Evolutionary conservation across 2,113 vertebrate species (phyloP).

Genomic region (Heterotilapia buettikoferi): DNA sequence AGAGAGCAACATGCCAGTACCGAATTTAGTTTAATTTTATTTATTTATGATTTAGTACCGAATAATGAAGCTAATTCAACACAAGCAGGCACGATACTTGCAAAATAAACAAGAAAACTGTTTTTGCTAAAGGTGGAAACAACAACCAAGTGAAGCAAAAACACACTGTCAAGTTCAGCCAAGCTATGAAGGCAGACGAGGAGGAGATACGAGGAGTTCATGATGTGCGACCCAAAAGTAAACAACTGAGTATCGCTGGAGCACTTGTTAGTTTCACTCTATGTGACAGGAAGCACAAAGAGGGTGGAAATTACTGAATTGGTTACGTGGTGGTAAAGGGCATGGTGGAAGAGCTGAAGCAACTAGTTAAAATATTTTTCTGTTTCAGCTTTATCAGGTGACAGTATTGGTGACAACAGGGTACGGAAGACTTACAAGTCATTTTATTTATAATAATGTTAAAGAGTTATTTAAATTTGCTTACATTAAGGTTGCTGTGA

Average conservation of each 20-base stretch:
- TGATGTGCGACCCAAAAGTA: background rate
- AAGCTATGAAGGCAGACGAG: background rate
- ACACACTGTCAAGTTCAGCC: background rate
- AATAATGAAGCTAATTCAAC: background rate
- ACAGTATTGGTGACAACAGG: background rate
- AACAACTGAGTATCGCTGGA: background rate
- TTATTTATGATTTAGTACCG: background rate
- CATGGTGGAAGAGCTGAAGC: background rate
- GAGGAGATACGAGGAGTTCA: background rate
- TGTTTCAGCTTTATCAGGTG: background rate
- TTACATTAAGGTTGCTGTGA: background rate
- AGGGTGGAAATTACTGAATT: background rate
- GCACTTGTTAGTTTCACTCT: background rate
- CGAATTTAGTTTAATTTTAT: too few species aligned
- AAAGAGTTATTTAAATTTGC: background rate
- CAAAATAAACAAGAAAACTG: background rate
- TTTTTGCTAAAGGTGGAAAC: background rate
- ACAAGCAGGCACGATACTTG: background rate
- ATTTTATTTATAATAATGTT: background rate
- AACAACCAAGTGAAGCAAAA: background rate
- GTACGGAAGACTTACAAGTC: background rate
- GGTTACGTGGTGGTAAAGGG: background rate
- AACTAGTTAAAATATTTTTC: background rate
- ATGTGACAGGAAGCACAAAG: too few species aligned
- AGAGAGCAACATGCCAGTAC: background rate